Conservation (phyloP, 2,888 invertebrate species). For the Hyposoter didymator region DNA sequence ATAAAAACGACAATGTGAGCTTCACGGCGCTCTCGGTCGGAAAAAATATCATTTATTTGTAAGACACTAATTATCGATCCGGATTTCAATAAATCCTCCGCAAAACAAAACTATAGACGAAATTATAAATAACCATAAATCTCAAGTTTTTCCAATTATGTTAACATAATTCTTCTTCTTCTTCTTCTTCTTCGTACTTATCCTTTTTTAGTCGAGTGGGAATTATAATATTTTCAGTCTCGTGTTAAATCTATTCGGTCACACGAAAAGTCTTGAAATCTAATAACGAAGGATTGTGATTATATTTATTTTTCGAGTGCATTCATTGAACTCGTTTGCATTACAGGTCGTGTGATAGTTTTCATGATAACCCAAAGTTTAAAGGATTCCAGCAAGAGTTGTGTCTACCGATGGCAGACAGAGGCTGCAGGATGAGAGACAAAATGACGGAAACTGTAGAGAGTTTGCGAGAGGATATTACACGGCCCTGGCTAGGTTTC, state of each 20-base stretch:
- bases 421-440: neutral
- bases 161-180: no score
- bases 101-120: neutral
- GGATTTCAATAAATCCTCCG: neutral
- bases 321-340: neutral
- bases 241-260: no score
- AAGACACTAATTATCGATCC: neutral
- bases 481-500: constrained; percentile 58
- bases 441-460: constrained; percentile 39
- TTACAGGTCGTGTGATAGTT: neutral
- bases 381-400: neutral
- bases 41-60: neutral
- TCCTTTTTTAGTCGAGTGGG: neutral
- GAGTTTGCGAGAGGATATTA: constrained; percentile 58
- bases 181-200: no score
- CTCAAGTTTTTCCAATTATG: no score
- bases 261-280: no score
- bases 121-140: no score
- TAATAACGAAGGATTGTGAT: neutral
- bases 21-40: neutral
- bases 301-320: neutral
- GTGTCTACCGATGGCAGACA: constrained; percentile 5
- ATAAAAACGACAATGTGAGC: neutral
- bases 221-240: neutral
- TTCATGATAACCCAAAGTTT: neutral